Evolutionary conservation across 2,113 vertebrate species (phyloP).

Genomic region (Sylvietta virens): DNA sequence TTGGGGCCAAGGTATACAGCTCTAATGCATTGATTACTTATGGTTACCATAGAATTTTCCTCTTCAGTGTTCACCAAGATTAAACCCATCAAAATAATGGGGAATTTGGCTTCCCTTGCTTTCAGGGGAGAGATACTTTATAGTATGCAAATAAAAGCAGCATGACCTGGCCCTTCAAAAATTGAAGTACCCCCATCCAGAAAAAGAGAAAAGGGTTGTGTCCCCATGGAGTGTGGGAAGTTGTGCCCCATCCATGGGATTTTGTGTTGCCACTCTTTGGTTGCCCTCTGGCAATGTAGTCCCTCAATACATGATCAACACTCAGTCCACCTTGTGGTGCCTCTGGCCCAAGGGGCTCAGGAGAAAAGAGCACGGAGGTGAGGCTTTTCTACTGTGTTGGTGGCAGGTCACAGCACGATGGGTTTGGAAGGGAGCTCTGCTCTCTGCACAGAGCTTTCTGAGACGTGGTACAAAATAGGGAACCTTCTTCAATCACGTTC

Average conservation of each 20-base stretch:
- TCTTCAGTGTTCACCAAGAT: not conserved
- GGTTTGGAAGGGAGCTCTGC: not conserved
- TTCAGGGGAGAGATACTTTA: not conserved
- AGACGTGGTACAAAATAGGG: not conserved
- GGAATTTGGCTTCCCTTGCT: not conserved
- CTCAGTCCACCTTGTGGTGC: not conserved
- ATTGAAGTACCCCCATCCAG: not conserved
- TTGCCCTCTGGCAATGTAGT: not conserved
- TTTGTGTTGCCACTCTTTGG: not conserved
- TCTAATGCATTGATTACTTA: not conserved
- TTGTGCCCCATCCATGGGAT: not conserved
- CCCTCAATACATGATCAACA: not conserved
- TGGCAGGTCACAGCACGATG: rapidly evolving
- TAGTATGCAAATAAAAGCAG: not conserved
- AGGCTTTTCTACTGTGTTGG: not conserved
- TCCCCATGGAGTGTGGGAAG: not conserved
- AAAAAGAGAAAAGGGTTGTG: not conserved
- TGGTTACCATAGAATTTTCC: not conserved
- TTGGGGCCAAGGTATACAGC: not conserved
- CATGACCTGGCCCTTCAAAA: not conserved
- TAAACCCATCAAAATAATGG: not conserved
- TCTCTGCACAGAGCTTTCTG: not conserved
- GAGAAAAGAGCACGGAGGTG: not conserved
- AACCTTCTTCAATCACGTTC: not conserved
- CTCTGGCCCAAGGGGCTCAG: not conserved